Base-by-base conservation (phyloP, 2,113 vertebrate species). In the Eulemur rufifrons region DNA sequence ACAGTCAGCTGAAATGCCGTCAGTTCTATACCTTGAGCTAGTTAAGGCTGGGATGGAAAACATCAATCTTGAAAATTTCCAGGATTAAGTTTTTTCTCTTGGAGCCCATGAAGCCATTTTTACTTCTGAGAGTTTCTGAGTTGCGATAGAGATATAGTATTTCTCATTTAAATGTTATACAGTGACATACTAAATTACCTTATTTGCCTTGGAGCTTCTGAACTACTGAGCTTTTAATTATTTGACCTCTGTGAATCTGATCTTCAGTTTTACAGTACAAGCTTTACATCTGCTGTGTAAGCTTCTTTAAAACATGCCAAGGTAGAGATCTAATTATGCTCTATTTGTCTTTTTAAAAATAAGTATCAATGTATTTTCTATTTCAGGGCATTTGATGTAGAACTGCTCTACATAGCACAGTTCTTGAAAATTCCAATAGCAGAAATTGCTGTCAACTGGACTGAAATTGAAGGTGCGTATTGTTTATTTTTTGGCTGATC, bases 371-470 rank as follows among this genome's bases (percentile, higher is more conserved):
- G 2, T 94, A 18, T 97, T 97, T 97, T 98, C 86, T 97, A 32
- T 95, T 98, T 84, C 97, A 99, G 99, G 99, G 99, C 99, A 0
- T 99, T 99, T 98, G 99, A 99, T 59, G 99, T 99, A 98, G 99
- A 99, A 97, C 99, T 99, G 47, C 98, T 99, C 50, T 99, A 99
- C 89, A 99, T 99, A 77, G 99, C 99, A 78, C 99, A 99, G 98
- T 98, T 98, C 95, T 99, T 99, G 89, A 99, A 99, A 97, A 99
- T 99, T 97, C 99, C 99, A 96, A 98, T 99, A 97, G 99, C 99
- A 90, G 99, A 99, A 98, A 99, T 99, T 98, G 99, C 99, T 25
- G 99, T 99, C 93, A 99, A 99, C 98, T 99, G 99, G 99, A 99
- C 99, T 73, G 99, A 99, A 99, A 99, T 99, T 97, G 99, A 99